phyloP scores from a whole-genome alignment of 92 coral and sea anemone species.

The Diadumene lineata region DNA sequence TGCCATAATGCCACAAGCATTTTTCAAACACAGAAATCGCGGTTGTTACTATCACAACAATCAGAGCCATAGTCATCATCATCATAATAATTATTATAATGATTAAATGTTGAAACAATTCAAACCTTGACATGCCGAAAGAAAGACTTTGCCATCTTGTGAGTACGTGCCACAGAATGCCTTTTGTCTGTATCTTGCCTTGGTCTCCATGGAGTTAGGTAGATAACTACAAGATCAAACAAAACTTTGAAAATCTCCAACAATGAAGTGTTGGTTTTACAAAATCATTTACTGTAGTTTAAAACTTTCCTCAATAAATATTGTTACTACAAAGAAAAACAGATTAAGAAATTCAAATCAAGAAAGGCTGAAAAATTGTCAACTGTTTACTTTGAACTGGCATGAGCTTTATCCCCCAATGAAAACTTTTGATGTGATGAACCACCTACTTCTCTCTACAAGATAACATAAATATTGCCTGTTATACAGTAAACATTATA shows the following conservation, averaged over 20 bases:
- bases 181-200: conserved; percentile 66
- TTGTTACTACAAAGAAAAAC: too few species aligned
- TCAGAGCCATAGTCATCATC: too few species aligned
- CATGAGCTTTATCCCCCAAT: conserved; percentile 63
- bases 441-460: conserved; percentile 52
- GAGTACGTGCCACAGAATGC: conserved; percentile 94
- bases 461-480: not conserved
- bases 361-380: not conserved
- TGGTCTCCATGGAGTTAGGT: conserved; percentile 72
- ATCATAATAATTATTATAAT: too few species aligned
- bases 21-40: too few species aligned
- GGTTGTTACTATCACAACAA: too few species aligned
- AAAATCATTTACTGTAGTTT: too few species aligned
- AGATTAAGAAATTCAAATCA: too few species aligned
- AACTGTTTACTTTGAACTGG: conserved; percentile 61
- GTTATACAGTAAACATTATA: conserved; percentile 6
- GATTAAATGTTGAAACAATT: too few species aligned
- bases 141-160: conserved; percentile 83
- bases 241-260: conserved; percentile 2
- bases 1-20: too few species aligned
- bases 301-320: too few species aligned
- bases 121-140: conserved; percentile 95
- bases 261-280: too few species aligned
- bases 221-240: conserved; percentile 57
- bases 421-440: conserved; percentile 55